Conservation (phyloP, 2,888 invertebrate genomes). For the Andrena haemorrhoa region DNA sequence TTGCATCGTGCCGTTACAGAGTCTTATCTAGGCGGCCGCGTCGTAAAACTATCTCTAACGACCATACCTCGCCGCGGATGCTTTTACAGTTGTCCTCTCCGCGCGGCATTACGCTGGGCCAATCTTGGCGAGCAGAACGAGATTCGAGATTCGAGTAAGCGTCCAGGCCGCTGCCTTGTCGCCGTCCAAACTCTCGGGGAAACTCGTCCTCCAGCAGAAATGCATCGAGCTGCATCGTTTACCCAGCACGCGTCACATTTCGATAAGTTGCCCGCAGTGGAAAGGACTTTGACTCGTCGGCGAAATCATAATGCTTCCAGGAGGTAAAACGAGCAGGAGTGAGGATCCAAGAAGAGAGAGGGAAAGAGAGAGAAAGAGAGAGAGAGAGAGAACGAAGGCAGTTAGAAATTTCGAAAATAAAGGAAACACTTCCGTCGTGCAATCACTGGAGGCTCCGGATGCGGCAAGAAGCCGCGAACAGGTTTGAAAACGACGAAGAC, state of each 20-base stretch:
- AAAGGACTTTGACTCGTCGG: conserved; percentile 24
- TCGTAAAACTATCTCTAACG: conserved; percentile 69
- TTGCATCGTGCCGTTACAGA: conserved; percentile 48
- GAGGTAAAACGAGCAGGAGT: neutral
- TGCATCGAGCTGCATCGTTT: conserved; percentile 5
- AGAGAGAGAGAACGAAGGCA: neutral
- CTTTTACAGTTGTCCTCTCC: conserved; percentile 55
- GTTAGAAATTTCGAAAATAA: conserved; percentile 56
- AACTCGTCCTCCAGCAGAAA: neutral
- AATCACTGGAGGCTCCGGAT: conserved; percentile 49
- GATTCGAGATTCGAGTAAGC: conserved; percentile 24
- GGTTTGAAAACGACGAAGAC: neutral
- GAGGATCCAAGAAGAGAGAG: neutral
- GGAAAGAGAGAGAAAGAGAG: no score
- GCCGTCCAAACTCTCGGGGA: conserved; percentile 1
- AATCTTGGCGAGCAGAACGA: conserved; percentile 38
- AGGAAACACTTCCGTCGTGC: conserved; percentile 57
- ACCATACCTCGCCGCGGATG: conserved; percentile 53
- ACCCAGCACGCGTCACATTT: conserved; percentile 23
- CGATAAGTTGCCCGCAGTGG: conserved; percentile 27
- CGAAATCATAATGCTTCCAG: conserved; percentile 34
- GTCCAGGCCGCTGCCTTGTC: neutral
- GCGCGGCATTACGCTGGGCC: conserved; percentile 46
- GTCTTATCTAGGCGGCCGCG: conserved; percentile 54
- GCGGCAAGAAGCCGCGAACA: conserved; percentile 8